These are phyloP conservation scores for Leucophenga maculata DNA, from an alignment of 2,888 invertebrate genomes.

Conservation along the genomic window DNA sequence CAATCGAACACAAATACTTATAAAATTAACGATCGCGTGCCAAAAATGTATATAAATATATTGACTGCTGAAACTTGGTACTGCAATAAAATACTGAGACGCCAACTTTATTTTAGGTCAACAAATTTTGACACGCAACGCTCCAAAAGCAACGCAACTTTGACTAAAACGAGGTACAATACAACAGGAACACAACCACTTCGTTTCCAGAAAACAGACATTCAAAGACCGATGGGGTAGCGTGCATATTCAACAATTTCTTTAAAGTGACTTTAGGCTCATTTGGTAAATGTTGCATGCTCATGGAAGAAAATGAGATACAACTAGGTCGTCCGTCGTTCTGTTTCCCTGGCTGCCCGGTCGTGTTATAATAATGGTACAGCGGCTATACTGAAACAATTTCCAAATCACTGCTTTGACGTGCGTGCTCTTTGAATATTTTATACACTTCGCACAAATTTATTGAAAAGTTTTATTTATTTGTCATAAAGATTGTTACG, in stretches of 20 bases:
- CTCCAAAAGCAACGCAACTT: slow-evolving; percentile 30
- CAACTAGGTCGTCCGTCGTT: no score
- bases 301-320: neutral
- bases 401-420: slow-evolving; percentile 29
- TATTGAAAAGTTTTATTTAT: neutral
- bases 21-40: slow-evolving; percentile 64
- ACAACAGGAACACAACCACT: neutral
- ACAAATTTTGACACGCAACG: slow-evolving; percentile 63
- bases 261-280: slow-evolving; percentile 20
- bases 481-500: no score
- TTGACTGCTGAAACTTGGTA: slow-evolving; percentile 66
- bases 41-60: slow-evolving; percentile 66
- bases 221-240: neutral
- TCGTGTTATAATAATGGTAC: slow-evolving; percentile 9
- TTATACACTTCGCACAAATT: neutral
- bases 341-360: neutral
- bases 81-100: slow-evolving; percentile 66
- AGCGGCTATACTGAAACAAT: slow-evolving; percentile 21
- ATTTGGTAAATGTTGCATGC: slow-evolving; percentile 2
- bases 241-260: slow-evolving; percentile 14
- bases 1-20: neutral
- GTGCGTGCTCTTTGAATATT: slow-evolving; percentile 31
- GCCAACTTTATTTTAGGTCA: slow-evolving; percentile 67
- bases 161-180: neutral
- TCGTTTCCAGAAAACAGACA: neutral